Base-by-base conservation (phyloP, 2,888 invertebrate genomes). In the Onchidella celtica region DNA sequence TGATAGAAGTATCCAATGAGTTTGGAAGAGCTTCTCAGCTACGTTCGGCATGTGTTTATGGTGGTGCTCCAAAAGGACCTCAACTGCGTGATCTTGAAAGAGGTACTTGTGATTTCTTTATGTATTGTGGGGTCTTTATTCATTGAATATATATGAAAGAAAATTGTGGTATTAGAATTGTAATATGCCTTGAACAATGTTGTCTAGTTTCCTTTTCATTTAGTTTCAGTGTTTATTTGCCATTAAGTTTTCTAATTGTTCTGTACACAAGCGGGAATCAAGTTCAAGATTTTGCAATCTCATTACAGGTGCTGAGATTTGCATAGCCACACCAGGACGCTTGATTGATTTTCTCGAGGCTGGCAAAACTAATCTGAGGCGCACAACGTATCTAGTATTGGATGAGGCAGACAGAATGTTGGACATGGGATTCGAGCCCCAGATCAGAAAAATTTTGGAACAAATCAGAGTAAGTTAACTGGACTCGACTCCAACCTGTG, bases 381-480 rank as follows among this genome's bases (percentile, higher is more conserved):
- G 93, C 38, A 89, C 90, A 73, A 98, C 98, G 9, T 99, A 98
- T 92, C 94, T 99, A 55, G 98, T 99, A 4, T 68, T 98, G 85
- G 98, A 98, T 94, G 98, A 98, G 94, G 98, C 98, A n/a, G n/a
- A n/a, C n/a, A n/a, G n/a, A n/a, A n/a, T n/a, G n/a, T n/a, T n/a
- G n/a, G n/a, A n/a, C n/a, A 99, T 99, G 98, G 98, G 98, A 66
- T 99, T 98, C 93, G 98, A 99, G 92, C 98, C 98, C 4, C 98
- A 98, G 92, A 98, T 98, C 89, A 95, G 98, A 66, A 98, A 97
- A 92, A 97, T 98, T 85, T 97, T 98, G 89, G 97, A 97, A 93
- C 98, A 98, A 92, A 97, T 98, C 90, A 95, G 98, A 85, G 94
- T 94, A 90, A 90, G 93, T 69, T n/a, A n/a, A n/a, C n/a, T n/a